phyloP scores from a whole-genome alignment of 2,888 invertebrate species.

The Trichogramma evanescens region DNA sequence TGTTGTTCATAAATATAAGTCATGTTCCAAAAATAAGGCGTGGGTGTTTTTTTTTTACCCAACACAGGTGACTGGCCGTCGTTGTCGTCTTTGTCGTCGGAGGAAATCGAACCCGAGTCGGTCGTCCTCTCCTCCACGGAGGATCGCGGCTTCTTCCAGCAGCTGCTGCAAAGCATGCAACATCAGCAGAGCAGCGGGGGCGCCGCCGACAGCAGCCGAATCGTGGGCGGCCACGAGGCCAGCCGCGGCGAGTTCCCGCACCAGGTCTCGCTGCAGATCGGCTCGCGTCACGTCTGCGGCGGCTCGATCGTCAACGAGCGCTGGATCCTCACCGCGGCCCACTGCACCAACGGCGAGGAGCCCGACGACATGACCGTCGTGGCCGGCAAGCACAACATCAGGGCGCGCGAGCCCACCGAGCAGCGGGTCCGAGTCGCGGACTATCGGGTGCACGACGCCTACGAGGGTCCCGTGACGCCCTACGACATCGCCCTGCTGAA shows the following conservation, averaged over 20 bases:
- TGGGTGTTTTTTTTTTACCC: too few relatives aligned
- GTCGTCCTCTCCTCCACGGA: too few relatives aligned
- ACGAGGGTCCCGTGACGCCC: conserved; percentile 36
- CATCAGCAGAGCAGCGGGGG: too few relatives aligned
- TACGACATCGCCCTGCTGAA: conserved; percentile 52
- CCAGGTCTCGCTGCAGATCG: conserved; percentile 8
- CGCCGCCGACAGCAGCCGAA: conserved; percentile 37
- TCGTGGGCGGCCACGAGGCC: conserved; percentile 7
- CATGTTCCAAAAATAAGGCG: too few relatives aligned
- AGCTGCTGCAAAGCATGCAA: too few relatives aligned
- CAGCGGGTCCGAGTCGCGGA: conserved; percentile 12
- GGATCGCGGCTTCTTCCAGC: too few relatives aligned
- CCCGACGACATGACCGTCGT: conserved; percentile 12
- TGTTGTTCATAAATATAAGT: too few relatives aligned
- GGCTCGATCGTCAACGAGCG: conserved; percentile 18
- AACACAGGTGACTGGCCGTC: too few relatives aligned
- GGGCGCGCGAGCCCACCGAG: conserved; percentile 11
- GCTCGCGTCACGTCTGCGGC: conserved; percentile 18
- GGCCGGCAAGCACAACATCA: conserved; percentile 22
- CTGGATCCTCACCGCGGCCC: conserved; percentile 26
- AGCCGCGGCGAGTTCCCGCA: conserved; percentile 12
- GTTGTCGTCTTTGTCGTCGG: too few relatives aligned
- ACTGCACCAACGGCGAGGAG: conserved; percentile 11
- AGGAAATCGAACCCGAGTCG: too few relatives aligned
- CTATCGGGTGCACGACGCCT: neutral